Base-by-base conservation (phyloP, 2,113 vertebrate species). In the Lota lota region DNA sequence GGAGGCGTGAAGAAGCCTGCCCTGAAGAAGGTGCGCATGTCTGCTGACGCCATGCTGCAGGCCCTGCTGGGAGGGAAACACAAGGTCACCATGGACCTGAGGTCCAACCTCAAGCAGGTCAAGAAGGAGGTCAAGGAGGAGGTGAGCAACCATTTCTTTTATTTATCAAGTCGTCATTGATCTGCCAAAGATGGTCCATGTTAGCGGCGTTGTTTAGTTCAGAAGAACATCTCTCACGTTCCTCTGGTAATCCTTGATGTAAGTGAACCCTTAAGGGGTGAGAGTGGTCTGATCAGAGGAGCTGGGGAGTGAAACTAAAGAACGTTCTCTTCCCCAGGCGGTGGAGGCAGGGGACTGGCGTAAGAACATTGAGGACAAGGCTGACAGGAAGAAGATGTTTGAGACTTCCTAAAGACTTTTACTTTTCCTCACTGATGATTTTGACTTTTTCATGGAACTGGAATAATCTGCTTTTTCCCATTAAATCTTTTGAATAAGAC, bases 61-160 rank as follows among this genome's bases (percentile, higher is more conserved):
- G 95, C 94, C 0, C 88, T 96, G 85, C 90, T 96, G 89, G 95
- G 95, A 82, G 94, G 94, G 79, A 96, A 96, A 80, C 95, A 96
- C 92, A 96, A 95, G 75, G 95, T 96, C 83, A 93, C 91, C 87
- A 93, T 96, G 94, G 95, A 96, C 75, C 92, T 96, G 74, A 81
- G 95, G 62, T 91, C 94, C 87, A 96, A 95, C 88, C 91, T 96
- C 74, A 96, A 96, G 83, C 94, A 95, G 82, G 95, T 96, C 73
- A 95, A 95, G 91, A 96, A 96, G 84, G 95, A 96, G 76, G 94
- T 94, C 85, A 95, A 96, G 73, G 94, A 95, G 91, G 95, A 96
- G 72, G 85, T 87, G 63, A n/a, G 40, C 6, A 47, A 47, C 40
- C 7, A 47, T 8, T 4, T 33, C 4, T 47, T 47, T 47, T 12